Evolutionary conservation across 2,888 invertebrate species (phyloP).

Genomic region (Drosophila peninsularis): DNA sequence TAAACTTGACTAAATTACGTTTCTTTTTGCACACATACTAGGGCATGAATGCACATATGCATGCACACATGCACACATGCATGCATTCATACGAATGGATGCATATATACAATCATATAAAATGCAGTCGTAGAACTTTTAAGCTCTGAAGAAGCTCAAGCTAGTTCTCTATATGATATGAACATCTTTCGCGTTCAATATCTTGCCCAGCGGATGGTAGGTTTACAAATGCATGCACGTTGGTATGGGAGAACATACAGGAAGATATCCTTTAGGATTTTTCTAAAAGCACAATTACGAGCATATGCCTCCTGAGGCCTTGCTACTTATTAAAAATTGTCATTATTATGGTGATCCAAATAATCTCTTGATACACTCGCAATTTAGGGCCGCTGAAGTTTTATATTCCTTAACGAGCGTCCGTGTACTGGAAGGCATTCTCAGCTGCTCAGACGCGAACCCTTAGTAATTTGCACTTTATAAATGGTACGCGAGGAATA

Average conservation of each 20-base stretch:
- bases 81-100: neutral
- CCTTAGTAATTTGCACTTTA: slow-evolving; percentile 71
- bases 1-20: too few species aligned
- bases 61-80: neutral
- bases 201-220: too few species aligned
- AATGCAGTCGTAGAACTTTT: too few species aligned
- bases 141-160: too few species aligned
- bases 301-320: slow-evolving; percentile 22
- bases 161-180: too few species aligned
- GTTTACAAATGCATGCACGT: too few species aligned
- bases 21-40: too few species aligned
- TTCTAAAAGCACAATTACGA: slow-evolving; percentile 3
- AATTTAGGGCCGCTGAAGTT: slow-evolving; percentile 40
- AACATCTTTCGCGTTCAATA: too few species aligned
- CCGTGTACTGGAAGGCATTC: slow-evolving; percentile 42
- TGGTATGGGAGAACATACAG: too few species aligned
- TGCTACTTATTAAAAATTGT: slow-evolving; percentile 31
- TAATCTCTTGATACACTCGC: slow-evolving; percentile 41
- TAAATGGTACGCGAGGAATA: slow-evolving; percentile 56
- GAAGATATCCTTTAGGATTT: neutral
- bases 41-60: too few species aligned
- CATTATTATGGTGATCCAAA: slow-evolving; percentile 34
- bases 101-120: neutral
- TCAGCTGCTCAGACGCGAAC: slow-evolving; percentile 52
- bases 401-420: slow-evolving; percentile 25